Evolutionary conservation across 2,888 invertebrate species (phyloP).

Genomic region (Coronaproctus castanopsis): DNA sequence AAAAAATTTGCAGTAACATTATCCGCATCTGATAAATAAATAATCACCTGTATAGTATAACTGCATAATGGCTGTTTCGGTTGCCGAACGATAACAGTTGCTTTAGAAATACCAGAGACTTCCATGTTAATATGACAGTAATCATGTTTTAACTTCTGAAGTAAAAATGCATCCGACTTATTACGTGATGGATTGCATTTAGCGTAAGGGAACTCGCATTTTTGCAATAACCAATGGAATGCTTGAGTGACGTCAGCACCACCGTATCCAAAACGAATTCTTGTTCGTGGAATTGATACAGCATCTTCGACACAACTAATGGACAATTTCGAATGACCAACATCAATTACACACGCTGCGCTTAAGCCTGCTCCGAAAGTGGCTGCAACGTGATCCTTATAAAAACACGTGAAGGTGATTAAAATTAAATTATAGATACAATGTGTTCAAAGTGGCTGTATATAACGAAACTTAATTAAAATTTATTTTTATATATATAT

Average conservation of each 20-base stretch:
- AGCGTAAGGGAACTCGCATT: conserved; percentile 76
- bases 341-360: conserved; percentile 82
- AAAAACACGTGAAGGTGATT: no score
- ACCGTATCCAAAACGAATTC: conserved; percentile 19
- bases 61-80: conserved; percentile 44
- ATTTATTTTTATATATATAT: not conserved
- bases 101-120: conserved; percentile 70
- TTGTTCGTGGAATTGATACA: conserved; percentile 67
- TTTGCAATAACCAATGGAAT: conserved; percentile 68
- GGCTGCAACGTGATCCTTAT: conserved; percentile 62
- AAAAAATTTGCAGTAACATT: no score
- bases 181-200: conserved; percentile 46
- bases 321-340: conserved; percentile 88
- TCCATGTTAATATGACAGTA: conserved; percentile 82
- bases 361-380: conserved; percentile 65
- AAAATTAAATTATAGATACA: not conserved
- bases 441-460: no score
- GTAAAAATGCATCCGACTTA: conserved; percentile 53
- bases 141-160: conserved; percentile 68
- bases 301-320: conserved; percentile 94
- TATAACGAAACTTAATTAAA: not conserved
- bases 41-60: conserved; percentile 46
- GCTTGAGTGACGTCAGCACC: conserved; percentile 66
- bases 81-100: conserved; percentile 51
- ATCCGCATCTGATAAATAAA: not conserved